Evolutionary conservation across 2,113 vertebrate genomes (phyloP).

Genomic region (Albula glossodonta): DNA sequence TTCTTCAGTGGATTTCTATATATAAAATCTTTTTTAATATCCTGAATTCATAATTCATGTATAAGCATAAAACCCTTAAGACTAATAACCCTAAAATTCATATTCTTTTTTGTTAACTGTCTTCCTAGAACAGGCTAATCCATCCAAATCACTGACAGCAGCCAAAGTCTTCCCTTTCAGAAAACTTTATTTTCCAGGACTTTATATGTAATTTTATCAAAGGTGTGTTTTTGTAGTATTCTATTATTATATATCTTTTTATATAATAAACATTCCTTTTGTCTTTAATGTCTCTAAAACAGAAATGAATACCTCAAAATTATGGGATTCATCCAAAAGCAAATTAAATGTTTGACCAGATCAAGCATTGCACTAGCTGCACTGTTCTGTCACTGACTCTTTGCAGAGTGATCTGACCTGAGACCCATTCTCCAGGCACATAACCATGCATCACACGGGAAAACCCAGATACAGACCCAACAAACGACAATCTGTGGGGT

Average conservation of each 20-base stretch:
- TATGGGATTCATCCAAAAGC: not conserved
- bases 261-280: not conserved
- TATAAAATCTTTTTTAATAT: not conserved
- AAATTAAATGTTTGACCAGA: not conserved
- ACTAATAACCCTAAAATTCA: not conserved
- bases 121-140: not conserved
- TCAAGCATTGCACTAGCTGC: not conserved
- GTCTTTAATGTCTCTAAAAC: not conserved
- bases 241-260: not conserved
- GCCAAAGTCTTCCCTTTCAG: not conserved
- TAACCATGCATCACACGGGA: not conserved
- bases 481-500: not conserved
- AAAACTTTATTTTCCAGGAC: no score
- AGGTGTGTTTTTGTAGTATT: not conserved
- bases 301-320: not conserved
- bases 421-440: not conserved
- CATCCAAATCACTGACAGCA: not conserved
- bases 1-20: not conserved
- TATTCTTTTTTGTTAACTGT: not conserved
- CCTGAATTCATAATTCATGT: slow-evolving; percentile 1
- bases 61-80: not conserved
- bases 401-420: not conserved
- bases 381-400: not conserved
- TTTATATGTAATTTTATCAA: not conserved
- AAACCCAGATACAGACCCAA: not conserved